A percentile compares a stretch with the other conserved stretches of the same genome.
These are phyloP conservation scores for Gastrophryne carolinensis DNA, from an alignment of 2,797 vertebrate species.

Conservation along the genomic window DNA sequence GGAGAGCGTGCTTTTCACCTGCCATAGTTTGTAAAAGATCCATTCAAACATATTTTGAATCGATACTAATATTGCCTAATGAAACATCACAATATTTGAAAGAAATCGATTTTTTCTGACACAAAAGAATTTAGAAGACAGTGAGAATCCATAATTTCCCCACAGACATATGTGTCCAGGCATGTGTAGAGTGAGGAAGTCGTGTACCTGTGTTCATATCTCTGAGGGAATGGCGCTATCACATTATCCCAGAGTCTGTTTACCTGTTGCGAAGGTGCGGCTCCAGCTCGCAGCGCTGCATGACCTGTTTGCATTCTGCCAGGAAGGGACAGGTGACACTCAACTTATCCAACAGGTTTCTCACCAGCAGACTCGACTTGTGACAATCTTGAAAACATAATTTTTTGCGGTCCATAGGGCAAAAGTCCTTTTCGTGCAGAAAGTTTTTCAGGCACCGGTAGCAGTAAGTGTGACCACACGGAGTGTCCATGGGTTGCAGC, in stretches of 20 bases:
- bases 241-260: not conserved
- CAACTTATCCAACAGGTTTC: constrained; percentile 89
- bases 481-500: constrained; percentile 89
- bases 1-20: no score
- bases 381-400: constrained; percentile 85
- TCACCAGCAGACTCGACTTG: constrained; percentile 84
- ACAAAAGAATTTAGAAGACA: no score
- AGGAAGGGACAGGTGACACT: constrained; percentile 79
- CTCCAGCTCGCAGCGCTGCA: constrained; percentile 89
- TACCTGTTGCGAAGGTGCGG: constrained; percentile 91
- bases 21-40: no score
- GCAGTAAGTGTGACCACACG: constrained; percentile 90
- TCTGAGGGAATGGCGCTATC: not conserved
- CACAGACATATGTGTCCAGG: no score
- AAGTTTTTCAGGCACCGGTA: constrained; percentile 87
- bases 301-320: constrained; percentile 76
- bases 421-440: constrained; percentile 87
- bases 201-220: not conserved
- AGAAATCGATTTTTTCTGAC: no score
- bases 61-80: no score
- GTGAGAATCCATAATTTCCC: no score
- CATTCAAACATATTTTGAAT: no score
- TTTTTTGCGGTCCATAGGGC: constrained; percentile 85
- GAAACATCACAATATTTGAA: no score
- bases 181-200: not conserved